phyloP scores from a whole-genome alignment of 35 echinoderm and acorn worm genomes.

The Acanthaster planci region DNA sequence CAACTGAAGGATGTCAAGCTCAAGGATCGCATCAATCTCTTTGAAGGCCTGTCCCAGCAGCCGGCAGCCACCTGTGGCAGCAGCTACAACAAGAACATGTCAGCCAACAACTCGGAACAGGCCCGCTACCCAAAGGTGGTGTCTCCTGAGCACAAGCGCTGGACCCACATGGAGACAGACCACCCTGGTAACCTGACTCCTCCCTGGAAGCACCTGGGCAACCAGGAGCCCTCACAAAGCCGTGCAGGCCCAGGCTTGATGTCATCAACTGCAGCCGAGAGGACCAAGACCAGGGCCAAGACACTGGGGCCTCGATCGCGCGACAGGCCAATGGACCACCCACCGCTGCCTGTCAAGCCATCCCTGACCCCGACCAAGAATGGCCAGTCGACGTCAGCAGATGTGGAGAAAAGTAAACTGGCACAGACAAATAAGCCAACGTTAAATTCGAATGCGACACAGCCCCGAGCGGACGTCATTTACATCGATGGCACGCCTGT shows the following conservation, averaged over 20 bases:
- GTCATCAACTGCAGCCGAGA: too few species aligned
- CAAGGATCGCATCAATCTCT: slow-evolving; percentile 11
- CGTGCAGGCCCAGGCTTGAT: background rate
- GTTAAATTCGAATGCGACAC: background rate
- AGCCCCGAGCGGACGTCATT: background rate
- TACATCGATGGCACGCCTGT: background rate
- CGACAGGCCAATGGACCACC: background rate
- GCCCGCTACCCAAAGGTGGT: slow-evolving; percentile 13
- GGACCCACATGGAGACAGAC: slow-evolving; percentile 8
- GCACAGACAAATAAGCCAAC: background rate
- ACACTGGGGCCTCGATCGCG: background rate
- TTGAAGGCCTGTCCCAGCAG: background rate
- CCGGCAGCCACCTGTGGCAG: too few species aligned
- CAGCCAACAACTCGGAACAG: slow-evolving; percentile 10
- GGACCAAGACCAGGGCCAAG: background rate
- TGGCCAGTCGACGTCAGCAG: background rate
- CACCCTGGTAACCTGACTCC: background rate
- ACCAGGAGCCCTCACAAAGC: background rate
- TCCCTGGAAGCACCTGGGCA: background rate
- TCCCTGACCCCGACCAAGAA: background rate
- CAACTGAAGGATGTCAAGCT: slow-evolving; percentile 2
- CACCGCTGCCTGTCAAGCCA: background rate
- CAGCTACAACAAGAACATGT: background rate
- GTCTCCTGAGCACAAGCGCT: slow-evolving; percentile 19
- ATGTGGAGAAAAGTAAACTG: background rate